Evolutionary conservation across 2,113 vertebrate species (phyloP).

Genomic region (Crotalus helleri): DNA sequence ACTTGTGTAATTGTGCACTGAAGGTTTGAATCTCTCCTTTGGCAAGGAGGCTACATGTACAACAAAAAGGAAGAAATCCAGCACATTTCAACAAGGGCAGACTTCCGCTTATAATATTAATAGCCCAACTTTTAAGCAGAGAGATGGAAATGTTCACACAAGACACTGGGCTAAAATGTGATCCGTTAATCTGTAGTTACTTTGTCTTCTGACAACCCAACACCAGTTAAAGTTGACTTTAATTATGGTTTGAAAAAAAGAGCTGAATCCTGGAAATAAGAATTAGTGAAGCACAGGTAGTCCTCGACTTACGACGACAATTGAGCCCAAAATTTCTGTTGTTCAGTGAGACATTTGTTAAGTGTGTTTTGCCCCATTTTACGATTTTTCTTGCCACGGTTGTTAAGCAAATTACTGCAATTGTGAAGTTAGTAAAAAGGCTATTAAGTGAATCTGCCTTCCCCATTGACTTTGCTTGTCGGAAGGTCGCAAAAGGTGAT

Average conservation of each 20-base stretch:
- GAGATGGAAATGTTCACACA: neutral
- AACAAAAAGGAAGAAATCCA: neutral
- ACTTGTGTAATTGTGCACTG: neutral
- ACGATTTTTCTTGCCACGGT: no score
- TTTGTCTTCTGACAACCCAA: neutral
- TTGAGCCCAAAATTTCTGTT: no score
- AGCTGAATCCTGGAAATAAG: neutral
- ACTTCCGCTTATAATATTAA: neutral
- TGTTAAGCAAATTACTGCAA: no score
- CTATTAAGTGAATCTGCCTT: no score
- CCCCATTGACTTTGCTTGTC: no score
- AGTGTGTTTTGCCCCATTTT: no score
- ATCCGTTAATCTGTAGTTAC: neutral
- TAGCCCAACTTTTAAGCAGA: neutral
- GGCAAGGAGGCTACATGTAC: neutral
- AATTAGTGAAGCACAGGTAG: neutral
- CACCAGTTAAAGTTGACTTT: neutral
- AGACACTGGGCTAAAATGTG: neutral
- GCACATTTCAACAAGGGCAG: neutral
- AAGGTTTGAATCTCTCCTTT: neutral
- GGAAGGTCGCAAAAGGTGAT: no score
- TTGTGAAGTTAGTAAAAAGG: no score
- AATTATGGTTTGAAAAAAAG: neutral
- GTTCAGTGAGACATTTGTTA: no score
- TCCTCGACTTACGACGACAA: no score